Percentiles rank a stretch among this genome's conserved stretches.
These are phyloP conservation scores for Chanos chanos DNA, from an alignment of 2,797 vertebrate species.

Conservation along the genomic window DNA sequence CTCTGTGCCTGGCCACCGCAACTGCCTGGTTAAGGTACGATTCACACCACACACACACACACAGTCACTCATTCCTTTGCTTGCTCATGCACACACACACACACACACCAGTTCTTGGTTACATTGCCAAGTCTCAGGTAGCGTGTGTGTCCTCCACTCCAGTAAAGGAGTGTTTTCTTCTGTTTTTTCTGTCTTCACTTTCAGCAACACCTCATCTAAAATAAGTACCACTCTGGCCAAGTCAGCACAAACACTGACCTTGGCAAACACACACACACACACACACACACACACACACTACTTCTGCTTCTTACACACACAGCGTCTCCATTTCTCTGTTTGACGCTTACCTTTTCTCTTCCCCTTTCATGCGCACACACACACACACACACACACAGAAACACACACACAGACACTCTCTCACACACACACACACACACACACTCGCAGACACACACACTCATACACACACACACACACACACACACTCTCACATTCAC, in stretches of 20 bases:
- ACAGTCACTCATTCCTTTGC: neutral
- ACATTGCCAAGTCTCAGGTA: neutral
- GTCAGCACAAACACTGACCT: constrained; percentile 42
- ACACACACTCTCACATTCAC: too few relatives aligned
- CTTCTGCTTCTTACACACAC: constrained; percentile 53
- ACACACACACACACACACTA: constrained; percentile 16
- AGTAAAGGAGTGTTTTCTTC: neutral
- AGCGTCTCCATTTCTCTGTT: constrained; percentile 30
- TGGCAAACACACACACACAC: constrained; percentile 8
- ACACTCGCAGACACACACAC: too few relatives aligned
- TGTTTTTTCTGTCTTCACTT: constrained; percentile 16
- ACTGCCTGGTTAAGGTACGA: constrained; percentile 90
- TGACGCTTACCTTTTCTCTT: too few relatives aligned
- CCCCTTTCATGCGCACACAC: constrained; percentile 55
- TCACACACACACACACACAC: too few relatives aligned
- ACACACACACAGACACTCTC: too few relatives aligned
- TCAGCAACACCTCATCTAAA: constrained; percentile 11
- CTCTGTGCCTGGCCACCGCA: constrained; percentile 87
- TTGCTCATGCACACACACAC: neutral
- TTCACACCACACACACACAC: constrained; percentile 20
- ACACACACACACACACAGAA: too few relatives aligned
- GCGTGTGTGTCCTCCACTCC: neutral
- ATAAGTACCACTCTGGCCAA: constrained; percentile 3
- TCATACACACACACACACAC: too few relatives aligned
- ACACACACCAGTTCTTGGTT: neutral